Conservation (phyloP, 1,140 invertebrate genomes). For the Spodoptera litura region DNA sequence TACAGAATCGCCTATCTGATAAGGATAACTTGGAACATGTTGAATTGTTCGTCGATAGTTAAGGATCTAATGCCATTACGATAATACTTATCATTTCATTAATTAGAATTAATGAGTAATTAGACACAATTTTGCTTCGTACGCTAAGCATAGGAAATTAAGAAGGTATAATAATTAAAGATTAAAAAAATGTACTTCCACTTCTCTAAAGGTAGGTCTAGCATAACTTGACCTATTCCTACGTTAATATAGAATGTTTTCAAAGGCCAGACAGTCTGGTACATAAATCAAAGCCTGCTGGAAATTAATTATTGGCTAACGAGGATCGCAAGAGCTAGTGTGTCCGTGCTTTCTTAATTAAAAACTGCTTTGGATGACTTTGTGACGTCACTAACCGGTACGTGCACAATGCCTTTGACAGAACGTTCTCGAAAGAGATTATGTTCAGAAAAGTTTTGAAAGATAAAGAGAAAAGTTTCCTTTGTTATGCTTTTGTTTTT, state of each 20-base stretch:
- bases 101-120: no score
- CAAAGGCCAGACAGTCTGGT: not conserved
- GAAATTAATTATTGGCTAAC: conserved; percentile 37
- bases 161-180: not conserved
- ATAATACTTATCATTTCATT: no score
- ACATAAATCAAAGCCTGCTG: conserved; percentile 6
- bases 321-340: conserved; percentile 22
- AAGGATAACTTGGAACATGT: no score
- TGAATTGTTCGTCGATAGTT: no score
- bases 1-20: no score
- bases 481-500: no score
- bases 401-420: not conserved
- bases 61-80: no score
- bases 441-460: not conserved
- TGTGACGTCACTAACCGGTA: conserved; percentile 13
- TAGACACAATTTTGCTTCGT: no score
- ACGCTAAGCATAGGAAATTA: not conserved
- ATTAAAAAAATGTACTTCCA: not conserved
- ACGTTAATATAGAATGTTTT: not conserved
- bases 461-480: not conserved
- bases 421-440: not conserved
- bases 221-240: not conserved
- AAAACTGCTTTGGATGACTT: conserved; percentile 18
- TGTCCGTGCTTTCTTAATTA: conserved; percentile 32
- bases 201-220: not conserved